A percentile compares a stretch with the other conserved stretches of the same genome.
phyloP scores from a whole-genome alignment of 2,888 invertebrate species.

The Zhuqinia jingwanae region DNA sequence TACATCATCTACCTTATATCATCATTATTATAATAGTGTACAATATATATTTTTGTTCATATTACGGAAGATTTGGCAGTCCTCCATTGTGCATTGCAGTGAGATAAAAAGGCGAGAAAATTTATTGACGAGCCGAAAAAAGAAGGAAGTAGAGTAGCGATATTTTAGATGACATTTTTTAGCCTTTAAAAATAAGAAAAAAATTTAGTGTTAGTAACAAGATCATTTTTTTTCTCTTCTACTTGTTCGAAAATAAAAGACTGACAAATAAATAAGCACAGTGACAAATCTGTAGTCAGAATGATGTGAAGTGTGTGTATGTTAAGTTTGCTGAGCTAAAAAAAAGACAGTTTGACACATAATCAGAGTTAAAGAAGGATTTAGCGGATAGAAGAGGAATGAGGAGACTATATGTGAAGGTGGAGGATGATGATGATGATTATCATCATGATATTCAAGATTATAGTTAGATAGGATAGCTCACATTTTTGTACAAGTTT shows the following conservation, averaged over 20 bases:
- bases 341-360: slow-evolving; percentile 32
- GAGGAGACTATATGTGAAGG: not conserved
- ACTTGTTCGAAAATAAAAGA: slow-evolving; percentile 1
- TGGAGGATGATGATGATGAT: too few relatives aligned
- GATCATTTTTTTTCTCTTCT: slow-evolving; percentile 27
- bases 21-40: not conserved
- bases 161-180: slow-evolving; percentile 8
- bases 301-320: too few relatives aligned
- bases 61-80: slow-evolving; percentile 51
- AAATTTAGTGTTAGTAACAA: slow-evolving; percentile 23
- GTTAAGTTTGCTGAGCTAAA: not conserved
- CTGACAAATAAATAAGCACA: slow-evolving; percentile 21
- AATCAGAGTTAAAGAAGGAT: slow-evolving; percentile 23
- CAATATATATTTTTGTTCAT: not conserved
- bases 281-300: not conserved
- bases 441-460: too few relatives aligned
- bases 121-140: slow-evolving; percentile 24
- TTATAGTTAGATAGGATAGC: not conserved
- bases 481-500: not conserved
- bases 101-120: slow-evolving; percentile 13
- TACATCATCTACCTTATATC: too few relatives aligned
- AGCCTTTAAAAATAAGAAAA: not conserved
- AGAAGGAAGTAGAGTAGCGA: slow-evolving; percentile 8
- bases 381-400: not conserved
- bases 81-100: slow-evolving; percentile 44